A percentile compares a stretch with the other conserved stretches of the same genome.
Evolutionary conservation across 64 coral and sea anemone genomes (phyloP).

Genomic region (Dendrophyllia cribrosa): DNA sequence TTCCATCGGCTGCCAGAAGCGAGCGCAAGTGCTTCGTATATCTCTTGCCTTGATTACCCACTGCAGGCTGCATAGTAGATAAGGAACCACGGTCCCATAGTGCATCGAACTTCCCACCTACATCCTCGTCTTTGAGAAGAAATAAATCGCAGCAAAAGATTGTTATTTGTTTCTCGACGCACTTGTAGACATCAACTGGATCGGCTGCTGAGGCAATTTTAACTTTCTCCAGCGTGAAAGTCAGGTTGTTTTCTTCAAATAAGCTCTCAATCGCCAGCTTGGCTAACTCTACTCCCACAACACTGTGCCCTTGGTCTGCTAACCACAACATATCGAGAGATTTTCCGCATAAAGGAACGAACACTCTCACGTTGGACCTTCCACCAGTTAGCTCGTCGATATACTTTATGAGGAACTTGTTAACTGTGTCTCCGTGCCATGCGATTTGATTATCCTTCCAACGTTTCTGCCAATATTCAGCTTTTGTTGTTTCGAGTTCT

Average conservation of each 20-base stretch:
- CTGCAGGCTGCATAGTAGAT: constrained; percentile 26
- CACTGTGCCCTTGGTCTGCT: constrained; percentile 49
- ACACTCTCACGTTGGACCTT: neutral
- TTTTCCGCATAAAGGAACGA: constrained; percentile 66
- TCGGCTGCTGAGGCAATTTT: neutral
- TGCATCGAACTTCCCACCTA: constrained; percentile 47
- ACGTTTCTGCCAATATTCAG: constrained; percentile 1
- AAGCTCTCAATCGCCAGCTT: constrained; percentile 26
- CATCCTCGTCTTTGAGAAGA: neutral
- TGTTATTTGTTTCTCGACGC: constrained; percentile 4
- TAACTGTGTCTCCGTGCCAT: constrained; percentile 39
- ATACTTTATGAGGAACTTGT: constrained; percentile 36
- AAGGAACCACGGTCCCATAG: constrained; percentile 69
- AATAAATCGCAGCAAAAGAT: constrained; percentile 50
- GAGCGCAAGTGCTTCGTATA: constrained; percentile 56
- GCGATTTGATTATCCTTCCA: neutral
- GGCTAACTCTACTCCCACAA: constrained; percentile 52
- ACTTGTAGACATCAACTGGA: constrained; percentile 16
- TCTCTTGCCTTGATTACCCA: constrained; percentile 19
- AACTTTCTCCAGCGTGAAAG: constrained; percentile 7
- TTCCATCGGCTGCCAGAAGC: constrained; percentile 25
- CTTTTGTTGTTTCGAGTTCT: neutral
- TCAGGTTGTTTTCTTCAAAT: constrained; percentile 50
- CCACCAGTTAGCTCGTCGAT: constrained; percentile 29
- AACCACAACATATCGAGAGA: constrained; percentile 67